Evolutionary conservation across 2,888 invertebrate species (phyloP).

Genomic region (Steromphala cineraria): DNA sequence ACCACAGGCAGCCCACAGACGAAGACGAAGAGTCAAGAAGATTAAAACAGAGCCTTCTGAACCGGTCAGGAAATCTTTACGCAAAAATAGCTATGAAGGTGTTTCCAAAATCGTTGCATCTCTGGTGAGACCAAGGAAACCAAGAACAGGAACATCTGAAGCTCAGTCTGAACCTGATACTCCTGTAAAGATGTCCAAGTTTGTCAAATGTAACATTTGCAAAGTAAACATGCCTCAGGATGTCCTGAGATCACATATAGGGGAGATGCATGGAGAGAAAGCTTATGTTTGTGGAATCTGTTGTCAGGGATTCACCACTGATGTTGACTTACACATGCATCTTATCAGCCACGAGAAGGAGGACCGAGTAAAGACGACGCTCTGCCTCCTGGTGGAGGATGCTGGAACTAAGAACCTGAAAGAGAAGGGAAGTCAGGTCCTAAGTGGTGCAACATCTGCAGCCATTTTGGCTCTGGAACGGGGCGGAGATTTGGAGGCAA

Average conservation of each 20-base stretch:
- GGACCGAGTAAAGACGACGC: neutral
- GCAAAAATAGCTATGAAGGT: neutral
- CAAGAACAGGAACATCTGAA: neutral
- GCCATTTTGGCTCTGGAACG: neutral
- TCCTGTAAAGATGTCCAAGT: neutral
- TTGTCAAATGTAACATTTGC: neutral
- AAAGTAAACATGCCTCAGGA: neutral
- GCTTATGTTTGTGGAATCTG: neutral
- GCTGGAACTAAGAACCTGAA: neutral
- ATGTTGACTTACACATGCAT: neutral
- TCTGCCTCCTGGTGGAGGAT: neutral
- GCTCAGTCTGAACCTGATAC: neutral
- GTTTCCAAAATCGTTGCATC: constrained; percentile 7
- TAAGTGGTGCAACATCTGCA: neutral
- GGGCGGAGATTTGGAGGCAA: neutral
- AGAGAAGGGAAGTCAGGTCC: neutral
- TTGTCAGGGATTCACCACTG: neutral
- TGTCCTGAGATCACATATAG: neutral
- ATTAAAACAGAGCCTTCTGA: neutral
- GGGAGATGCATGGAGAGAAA: neutral
- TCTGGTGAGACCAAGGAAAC: neutral
- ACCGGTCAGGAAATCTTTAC: neutral
- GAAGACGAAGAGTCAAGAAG: no score
- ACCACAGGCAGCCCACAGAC: neutral
- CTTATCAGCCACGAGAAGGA: neutral